Evolutionary conservation across 2,113 vertebrate genomes (phyloP), one percentile per base, ranked within the genome.

Genomic region (Prinia subflava): DNA sequence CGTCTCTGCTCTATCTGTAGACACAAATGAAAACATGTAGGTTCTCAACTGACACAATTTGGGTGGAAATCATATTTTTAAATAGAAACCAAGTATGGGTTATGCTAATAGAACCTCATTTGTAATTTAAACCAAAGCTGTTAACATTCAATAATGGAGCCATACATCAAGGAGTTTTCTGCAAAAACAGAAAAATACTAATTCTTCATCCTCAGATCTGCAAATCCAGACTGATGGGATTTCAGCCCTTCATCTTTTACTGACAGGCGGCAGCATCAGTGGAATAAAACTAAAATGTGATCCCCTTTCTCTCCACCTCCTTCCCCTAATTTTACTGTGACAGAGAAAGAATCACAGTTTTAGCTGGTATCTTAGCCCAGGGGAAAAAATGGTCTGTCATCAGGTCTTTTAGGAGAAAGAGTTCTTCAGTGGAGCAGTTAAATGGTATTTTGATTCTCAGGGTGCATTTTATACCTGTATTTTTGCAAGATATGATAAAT

Each of bases 171-270:
- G 96, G 94, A 94, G 76, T 96, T 97, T 97, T 93, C 64, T 95
- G 65, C 83, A 97, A 96, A 97, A 97, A 96, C 96, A 97, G 93
- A 94, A 96, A 97, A 96, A 96, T 96, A 96, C 94, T 97, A 97
- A 96, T 97, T 97, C 96, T 94, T 96, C 94, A 71, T 86, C 90
- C 95, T 97, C 65, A 93, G 94, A 95, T 96, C 96, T 96, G 93
- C 80, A 97, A 97, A 97, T 97, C 95, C 96, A 97, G 95, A 96
- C 92, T 96, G 96, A 97, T 93, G 95, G 94, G 95, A 97, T 96
- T 97, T 97, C 88, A 93, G 88, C 79, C 60, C 94, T 97, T 97
- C 96, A 96, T 97, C 94, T 96, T 95, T 95, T 94, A 96, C 88
- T 95, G 96, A 96, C 95, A 96, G 93, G 94, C 92, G 71, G 96